These are phyloP conservation scores for Dendrolimus punctatus DNA, from an alignment of 1,140 invertebrate genomes.

Conservation along the genomic window DNA sequence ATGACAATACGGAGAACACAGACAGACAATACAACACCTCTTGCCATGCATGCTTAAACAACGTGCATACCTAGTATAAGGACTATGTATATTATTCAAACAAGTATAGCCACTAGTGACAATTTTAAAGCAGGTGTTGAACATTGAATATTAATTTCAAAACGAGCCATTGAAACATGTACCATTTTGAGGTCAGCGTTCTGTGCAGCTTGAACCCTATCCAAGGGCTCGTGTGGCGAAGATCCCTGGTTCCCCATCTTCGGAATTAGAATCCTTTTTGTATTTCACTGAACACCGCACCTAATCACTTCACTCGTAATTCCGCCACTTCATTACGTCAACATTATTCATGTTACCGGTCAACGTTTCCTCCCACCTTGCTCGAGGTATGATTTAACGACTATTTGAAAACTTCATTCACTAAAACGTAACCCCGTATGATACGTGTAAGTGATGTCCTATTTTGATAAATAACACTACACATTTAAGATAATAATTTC, in stretches of 20 bases:
- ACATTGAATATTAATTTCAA: constrained; percentile 16
- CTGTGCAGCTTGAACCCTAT: constrained; percentile 63
- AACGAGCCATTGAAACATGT: constrained; percentile 22
- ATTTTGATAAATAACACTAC: constrained; percentile 39
- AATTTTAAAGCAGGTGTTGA: too few relatives aligned
- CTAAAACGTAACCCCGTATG: constrained; percentile 27
- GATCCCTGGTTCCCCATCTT: constrained; percentile 81
- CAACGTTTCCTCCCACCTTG: constrained; percentile 12
- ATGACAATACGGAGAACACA: too few relatives aligned
- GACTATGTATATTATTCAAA: not conserved
- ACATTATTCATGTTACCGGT: constrained; percentile 11
- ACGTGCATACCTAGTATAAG: too few relatives aligned
- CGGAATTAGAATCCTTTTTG: constrained; percentile 13
- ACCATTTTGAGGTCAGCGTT: constrained; percentile 65
- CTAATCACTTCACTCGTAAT: constrained; percentile 14
- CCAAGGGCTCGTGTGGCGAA: constrained; percentile 77
- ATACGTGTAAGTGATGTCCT: constrained; percentile 27
- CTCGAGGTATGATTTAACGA: constrained; percentile 22
- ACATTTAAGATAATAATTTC: constrained; percentile 56
- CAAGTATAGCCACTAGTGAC: not conserved
- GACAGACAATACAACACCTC: too few relatives aligned
- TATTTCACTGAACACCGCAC: constrained; percentile 23
- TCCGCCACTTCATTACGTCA: constrained; percentile 9
- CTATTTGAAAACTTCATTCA: constrained; percentile 34
- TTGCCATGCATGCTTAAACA: too few relatives aligned